Evolutionary conservation across 2,797 vertebrate species (phyloP), one percentile per base, ranked within the genome.

Genomic region (Heteromormyrus szaboi): DNA sequence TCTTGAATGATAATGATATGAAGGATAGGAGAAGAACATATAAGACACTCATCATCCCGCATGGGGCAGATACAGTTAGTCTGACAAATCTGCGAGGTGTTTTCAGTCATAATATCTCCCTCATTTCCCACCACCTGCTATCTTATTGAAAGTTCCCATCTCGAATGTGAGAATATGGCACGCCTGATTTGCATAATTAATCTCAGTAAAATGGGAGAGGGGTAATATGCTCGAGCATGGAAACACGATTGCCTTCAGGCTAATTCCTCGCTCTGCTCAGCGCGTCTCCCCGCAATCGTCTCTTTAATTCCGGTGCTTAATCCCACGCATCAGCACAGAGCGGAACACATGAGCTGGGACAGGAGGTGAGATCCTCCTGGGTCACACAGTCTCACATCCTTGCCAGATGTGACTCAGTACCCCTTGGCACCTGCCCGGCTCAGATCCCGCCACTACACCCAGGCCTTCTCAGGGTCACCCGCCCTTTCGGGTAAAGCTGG

Each of bases 401-500:
- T 25, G 12, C 9, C 65, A 72, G 25, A 72, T 72, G 65, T 85
- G 50, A 53, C 25, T 85, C 44, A 2, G 9, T 53, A 2, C 83
- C 83, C 19, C 48, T 29, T 12, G 5, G 4, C 22, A 54, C 50
- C 5, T 29, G 84, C 50, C 50, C 50, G 25, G 12, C 25, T 8
- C 33, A 1, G 0, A 12, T 85, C 19, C 46, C 4, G n/a, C 22
- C 12, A 6, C 44, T 17, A 51, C n/a, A 9, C 33, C 79, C 6
- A 0, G 5, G 44, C 12, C 11, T 50, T 51, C 3, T 48, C 12
- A 90, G 87, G 62, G 89, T 91, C 59, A 84, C 19, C 59, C 5
- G 2, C 88, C 17, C 85, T 89, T 65, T 22, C 87, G 88, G 68
- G 88, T 33, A 86, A 88, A 89, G 92, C 91, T 89, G 85, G 59